Evolutionary conservation across 2,113 vertebrate species (phyloP), one percentile per base, ranked within the genome.

Genomic region (Steatornis caripensis): DNA sequence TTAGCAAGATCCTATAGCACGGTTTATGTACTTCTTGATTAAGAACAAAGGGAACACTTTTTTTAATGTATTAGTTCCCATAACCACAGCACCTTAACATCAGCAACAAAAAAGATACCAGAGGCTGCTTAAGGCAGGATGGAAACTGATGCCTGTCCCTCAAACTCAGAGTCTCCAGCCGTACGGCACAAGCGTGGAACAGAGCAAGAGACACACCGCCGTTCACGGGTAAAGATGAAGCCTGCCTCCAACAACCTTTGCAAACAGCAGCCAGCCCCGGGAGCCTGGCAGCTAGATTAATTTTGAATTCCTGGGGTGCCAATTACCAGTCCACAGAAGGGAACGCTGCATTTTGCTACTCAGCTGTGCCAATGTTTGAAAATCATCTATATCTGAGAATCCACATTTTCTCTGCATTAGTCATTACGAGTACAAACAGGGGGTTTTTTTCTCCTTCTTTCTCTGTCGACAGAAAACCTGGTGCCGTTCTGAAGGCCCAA

Each of bases 351-450:
- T 81, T 94, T 75, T 80, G 74, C 87, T 84, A 3, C 68, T 96
- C 90, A 83, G 66, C 92, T 79, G 48, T 81, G 96, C 95, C 95
- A 93, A 74, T 86, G 84, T 81, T 84, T 93, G 89, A 83, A 94
- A 92, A 77, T 62, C 4, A 2, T 22, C 88, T 10, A 0, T 57
- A 55, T 76, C 86, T 69, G 89, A 96, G 87, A 85, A 81, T 53
- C 71, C 66, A 77, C 84, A 11, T 83, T 91, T 92, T 46, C 55
- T 58, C 89, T 64, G 70, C 68, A 10, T 85, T 89, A 94, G 41
- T 84, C 82, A 89, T 48, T 17, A 34, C 1, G 18, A 92, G 74
- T 51, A 93, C 58, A 95, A 90, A 95, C 76, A 88, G 20, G 27
- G 30, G 6, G 57, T 43, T 51, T 45, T 61, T 54, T 13, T 53